Base-by-base conservation (phyloP, 2,113 vertebrate genomes). In the Ochotona princeps region DNA sequence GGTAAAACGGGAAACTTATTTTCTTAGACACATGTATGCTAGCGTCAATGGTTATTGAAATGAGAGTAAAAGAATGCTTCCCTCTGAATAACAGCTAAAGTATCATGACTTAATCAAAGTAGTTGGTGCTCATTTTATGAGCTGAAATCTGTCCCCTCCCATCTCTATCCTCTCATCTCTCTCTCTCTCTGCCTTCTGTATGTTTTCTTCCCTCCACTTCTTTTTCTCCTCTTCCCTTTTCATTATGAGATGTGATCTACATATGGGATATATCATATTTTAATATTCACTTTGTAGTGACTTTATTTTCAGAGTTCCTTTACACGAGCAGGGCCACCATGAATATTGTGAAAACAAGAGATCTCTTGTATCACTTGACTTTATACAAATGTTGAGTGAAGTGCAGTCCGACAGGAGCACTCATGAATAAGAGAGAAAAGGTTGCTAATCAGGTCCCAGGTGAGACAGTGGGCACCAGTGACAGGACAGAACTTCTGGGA, bases 271-370 rank as follows among this genome's bases (percentile, higher is more conserved):
- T 66, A 3, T 3, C 25, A 51, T 9, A 54, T 26, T 47, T 66
- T 74, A 79, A 70, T 20, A 91, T 21, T 81, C 2, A 2, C 73
- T 95, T 90, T 96, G 74, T 78, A 32, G 76, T 84, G n/a, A 78
- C 26, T 54, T 1, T 61, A 21, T 44, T 13, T 3, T 35, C 7
- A 87, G 15, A 2, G 17, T 82, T 88, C 21, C 26, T 88, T 84
- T 38, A 88, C 17, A 44, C 20, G 17, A 84, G 15, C 11, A 69
- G 47, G 51, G 14, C 23, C n/a, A 63, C 23, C 21, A 13, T 75
- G 17, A 87, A 25, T 83, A 57, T 90, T 80, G 76, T 49, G 17
- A 76, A 73, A 81, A 87, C 49, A 60, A 88, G 51, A 30, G 2
- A 63, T 60, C 70, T 79, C 32, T 78, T 57, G 12, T 30, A 84